Evolutionary conservation across 2,113 vertebrate genomes (phyloP).

Genomic region (Microtus pennsylvanicus): DNA sequence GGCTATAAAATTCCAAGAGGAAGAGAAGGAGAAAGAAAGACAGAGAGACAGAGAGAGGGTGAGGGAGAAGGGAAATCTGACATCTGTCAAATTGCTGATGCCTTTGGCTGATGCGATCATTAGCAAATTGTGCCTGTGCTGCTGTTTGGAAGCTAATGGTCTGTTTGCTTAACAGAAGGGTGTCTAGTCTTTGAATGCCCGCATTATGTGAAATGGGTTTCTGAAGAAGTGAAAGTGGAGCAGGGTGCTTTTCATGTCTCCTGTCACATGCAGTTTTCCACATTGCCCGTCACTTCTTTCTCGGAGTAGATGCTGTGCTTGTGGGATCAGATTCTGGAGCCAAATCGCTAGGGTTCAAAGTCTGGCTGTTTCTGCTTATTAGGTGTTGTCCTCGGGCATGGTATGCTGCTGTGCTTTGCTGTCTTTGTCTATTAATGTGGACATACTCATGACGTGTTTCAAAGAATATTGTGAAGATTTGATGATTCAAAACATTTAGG

Average conservation of each 20-base stretch:
- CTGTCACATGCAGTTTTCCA: background rate
- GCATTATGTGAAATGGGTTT: background rate
- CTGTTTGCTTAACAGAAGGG: constrained; percentile 57
- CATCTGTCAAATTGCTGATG: constrained; percentile 33
- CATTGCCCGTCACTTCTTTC: background rate
- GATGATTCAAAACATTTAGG: constrained; percentile 18
- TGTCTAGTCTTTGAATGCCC: constrained; percentile 20
- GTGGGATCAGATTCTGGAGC: background rate
- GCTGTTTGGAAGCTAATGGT: constrained; percentile 59
- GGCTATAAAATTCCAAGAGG: background rate
- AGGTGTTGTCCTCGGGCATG: background rate
- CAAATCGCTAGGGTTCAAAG: background rate
- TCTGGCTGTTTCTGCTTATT: background rate
- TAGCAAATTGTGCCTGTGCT: constrained; percentile 33
- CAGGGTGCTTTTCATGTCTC: background rate
- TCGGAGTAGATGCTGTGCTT: background rate
- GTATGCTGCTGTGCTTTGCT: background rate
- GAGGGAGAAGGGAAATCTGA: background rate
- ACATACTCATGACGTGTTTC: background rate
- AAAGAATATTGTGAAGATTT: background rate
- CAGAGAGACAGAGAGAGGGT: background rate
- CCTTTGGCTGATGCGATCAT: constrained; percentile 6
- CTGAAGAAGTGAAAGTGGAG: background rate
- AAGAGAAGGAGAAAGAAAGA: background rate
- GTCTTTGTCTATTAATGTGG: background rate